Conservation (phyloP, 2,113 vertebrate genomes). For the Dipodomys stephensi region DNA sequence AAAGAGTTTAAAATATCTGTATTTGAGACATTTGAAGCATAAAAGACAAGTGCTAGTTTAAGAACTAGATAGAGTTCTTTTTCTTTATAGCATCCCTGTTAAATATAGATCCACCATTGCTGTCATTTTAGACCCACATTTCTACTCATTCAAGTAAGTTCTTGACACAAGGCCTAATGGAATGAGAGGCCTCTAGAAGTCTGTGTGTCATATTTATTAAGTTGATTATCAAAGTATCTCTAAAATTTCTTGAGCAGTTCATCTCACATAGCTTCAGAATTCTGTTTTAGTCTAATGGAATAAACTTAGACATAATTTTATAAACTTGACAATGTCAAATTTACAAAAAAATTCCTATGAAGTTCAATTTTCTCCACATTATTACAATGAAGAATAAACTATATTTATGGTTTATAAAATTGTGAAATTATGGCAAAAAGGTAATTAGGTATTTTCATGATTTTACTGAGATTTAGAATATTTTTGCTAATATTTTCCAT, state of each 20-base stretch:
- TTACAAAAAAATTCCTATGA: neutral
- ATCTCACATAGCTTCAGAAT: neutral
- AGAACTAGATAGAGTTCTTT: neutral
- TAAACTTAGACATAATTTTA: neutral
- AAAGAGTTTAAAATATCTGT: neutral
- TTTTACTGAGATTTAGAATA: neutral
- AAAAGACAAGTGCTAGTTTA: neutral
- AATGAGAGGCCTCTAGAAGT: neutral
- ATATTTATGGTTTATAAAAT: neutral
- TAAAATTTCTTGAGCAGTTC: slow-evolving; percentile 11
- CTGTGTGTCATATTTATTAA: neutral
- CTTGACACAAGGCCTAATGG: neutral
- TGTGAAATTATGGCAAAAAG: neutral
- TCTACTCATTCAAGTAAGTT: slow-evolving; percentile 8
- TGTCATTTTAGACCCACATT: neutral
- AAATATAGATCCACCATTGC: too few relatives aligned
- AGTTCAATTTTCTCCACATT: neutral
- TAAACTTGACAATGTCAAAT: neutral
- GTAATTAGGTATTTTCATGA: neutral
- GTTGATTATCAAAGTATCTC: neutral
- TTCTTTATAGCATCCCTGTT: neutral
- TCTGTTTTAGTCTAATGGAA: neutral
- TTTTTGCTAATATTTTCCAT: neutral
- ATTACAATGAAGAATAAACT: neutral
- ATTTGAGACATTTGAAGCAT: neutral